phyloP scores from a whole-genome alignment of 1,140 invertebrate genomes.

The Matsumurasca onukii region DNA sequence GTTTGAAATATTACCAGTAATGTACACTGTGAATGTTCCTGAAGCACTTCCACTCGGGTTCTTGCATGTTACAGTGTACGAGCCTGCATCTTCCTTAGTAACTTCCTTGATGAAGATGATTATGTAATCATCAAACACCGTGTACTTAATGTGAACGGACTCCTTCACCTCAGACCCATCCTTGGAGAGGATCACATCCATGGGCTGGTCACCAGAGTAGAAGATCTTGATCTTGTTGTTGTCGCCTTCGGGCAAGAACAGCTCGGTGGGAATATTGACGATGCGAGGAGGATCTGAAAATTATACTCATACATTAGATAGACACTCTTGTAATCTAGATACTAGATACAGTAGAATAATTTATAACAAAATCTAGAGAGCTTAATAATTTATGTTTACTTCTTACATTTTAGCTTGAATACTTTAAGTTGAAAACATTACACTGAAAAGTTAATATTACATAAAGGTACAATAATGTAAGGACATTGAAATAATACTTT shows the following conservation, averaged over 20 bases:
- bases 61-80: slow-evolving; percentile 82
- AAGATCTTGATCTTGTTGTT: slow-evolving; percentile 95
- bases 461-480: no score
- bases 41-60: slow-evolving; percentile 89
- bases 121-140: slow-evolving; percentile 94
- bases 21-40: slow-evolving; percentile 80
- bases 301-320: no score
- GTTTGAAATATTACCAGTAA: slow-evolving; percentile 82
- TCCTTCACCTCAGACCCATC: slow-evolving; percentile 80
- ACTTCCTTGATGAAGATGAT: slow-evolving; percentile 91
- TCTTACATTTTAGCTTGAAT: background rate
- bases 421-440: no score
- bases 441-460: no score
- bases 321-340: background rate
- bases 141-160: slow-evolving; percentile 71
- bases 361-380: background rate
- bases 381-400: background rate
- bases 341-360: no score
- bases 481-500: no score
- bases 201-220: slow-evolving; percentile 90
- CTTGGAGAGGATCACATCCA: slow-evolving; percentile 79
- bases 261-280: slow-evolving; percentile 85
- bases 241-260: slow-evolving; percentile 89
- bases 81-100: slow-evolving; percentile 77
- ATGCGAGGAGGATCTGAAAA: slow-evolving; percentile 85